phyloP scores from a whole-genome alignment of 2,797 vertebrate genomes.

The Halcyon leucocephala region DNA sequence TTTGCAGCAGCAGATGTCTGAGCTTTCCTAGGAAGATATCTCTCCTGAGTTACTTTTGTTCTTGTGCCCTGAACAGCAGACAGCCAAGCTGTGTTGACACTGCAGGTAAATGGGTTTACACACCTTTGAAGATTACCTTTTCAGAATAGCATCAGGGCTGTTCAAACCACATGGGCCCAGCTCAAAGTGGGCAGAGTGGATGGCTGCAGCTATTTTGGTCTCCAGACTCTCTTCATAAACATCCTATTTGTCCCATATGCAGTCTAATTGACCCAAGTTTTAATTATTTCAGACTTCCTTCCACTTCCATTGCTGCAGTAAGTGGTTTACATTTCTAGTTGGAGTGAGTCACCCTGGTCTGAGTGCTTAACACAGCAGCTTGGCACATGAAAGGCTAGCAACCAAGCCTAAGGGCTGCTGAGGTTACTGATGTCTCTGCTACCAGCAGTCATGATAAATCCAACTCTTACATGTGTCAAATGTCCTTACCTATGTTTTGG shows the following conservation, averaged over 20 bases:
- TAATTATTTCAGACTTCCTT: neutral
- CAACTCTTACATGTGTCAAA: neutral
- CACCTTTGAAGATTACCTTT: neutral
- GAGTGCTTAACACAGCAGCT: neutral
- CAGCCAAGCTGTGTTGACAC: neutral
- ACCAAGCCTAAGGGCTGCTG: constrained; percentile 3
- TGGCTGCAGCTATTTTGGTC: neutral
- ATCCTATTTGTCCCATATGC: neutral
- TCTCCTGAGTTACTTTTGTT: neutral
- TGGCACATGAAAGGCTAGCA: neutral
- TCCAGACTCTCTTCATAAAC: neutral
- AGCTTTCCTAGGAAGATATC: neutral
- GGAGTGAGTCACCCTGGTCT: neutral
- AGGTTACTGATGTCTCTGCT: neutral
- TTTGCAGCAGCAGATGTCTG: neutral
- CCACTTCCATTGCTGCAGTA: neutral
- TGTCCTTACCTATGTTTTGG: neutral
- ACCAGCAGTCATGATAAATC: neutral
- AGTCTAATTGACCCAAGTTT: neutral
- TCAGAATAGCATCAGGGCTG: neutral
- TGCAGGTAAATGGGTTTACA: neutral
- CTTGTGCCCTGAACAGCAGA: neutral
- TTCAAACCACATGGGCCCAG: neutral
- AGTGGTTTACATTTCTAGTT: neutral
- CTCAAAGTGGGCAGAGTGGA: neutral